Base-by-base conservation (phyloP, 2,888 invertebrate genomes). In the Pteria penguin region DNA sequence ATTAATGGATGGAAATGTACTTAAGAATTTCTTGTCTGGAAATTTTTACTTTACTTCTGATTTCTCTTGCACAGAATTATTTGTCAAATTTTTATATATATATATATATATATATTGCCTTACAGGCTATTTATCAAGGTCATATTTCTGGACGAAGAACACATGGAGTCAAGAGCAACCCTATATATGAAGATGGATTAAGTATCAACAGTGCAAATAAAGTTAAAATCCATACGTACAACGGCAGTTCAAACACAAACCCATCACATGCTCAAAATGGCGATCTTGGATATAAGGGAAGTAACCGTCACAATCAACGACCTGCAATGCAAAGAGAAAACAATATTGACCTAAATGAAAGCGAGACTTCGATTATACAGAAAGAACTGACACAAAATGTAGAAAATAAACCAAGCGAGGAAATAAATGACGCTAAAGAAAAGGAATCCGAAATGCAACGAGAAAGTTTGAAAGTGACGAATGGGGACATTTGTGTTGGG, bases 101-200 rank as follows among this genome's bases (percentile, higher is more conserved):
- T n/a, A n/a, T n/a, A n/a, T n/a, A n/a, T 57, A n/a, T 33, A 57
- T 67, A 22, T 60, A 63, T 57, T 66, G 29, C 33, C 66, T 80
- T 83, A 52, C 82, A 89, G 88, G 87, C 87, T 70, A 82, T 88
- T 22, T 87, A 82, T 82, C 85, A 84, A 58, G 87, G 88, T 14
- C 79, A 83, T 60, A 82, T 88, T 24, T 82, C 84, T 4, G 84
- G 83, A 4, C 77, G 81, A 62, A 81, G 82, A 54, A 76, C 77
- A 29, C 78, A 82, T 27, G 85, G 82, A 4, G 80, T 87, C 33
- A 89, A 87, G 76, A 82, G 86, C 67, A 89, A 89, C 69, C 88
- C 88, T 11, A 76, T 89, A 22, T 89, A 82, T 74, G 82, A 81
- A 63, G 86, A 86, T 18, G n/a, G n/a, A n/a, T 32, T 18, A 52